phyloP scores from a whole-genome alignment of 2,113 vertebrate species.

The Oncorhynchus gorbuscha region DNA sequence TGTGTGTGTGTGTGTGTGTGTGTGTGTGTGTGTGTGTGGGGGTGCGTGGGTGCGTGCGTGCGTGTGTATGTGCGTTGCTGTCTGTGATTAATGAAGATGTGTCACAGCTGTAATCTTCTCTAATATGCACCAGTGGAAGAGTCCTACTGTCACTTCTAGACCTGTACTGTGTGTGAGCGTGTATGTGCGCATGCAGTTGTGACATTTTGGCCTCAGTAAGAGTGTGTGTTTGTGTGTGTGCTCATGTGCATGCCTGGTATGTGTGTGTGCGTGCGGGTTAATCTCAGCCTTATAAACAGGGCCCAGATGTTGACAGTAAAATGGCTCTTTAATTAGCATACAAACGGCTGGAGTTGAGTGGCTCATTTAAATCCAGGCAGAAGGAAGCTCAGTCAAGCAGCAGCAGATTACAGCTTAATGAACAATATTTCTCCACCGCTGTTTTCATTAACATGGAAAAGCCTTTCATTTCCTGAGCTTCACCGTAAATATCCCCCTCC shows the following conservation, averaged over 20 bases:
- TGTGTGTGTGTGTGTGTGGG: slow-evolving; percentile 9
- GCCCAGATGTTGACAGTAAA: slow-evolving; percentile 92
- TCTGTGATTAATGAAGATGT: slow-evolving; percentile 89
- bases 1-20: not conserved
- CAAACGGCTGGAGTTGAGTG: slow-evolving; percentile 97
- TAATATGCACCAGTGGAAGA: slow-evolving; percentile 74
- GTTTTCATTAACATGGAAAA: slow-evolving; percentile 92
- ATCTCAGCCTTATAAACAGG: slow-evolving; percentile 74
- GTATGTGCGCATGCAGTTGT: not conserved
- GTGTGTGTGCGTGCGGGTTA: not conserved
- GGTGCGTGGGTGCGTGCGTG: not conserved
- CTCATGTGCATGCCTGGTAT: not conserved
- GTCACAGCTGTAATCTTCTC: slow-evolving; percentile 82
- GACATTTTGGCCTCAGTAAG: too few species aligned
- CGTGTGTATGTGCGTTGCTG: slow-evolving; percentile 25
- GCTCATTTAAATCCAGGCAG: slow-evolving; percentile 88
- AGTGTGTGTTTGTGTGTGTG: not conserved
- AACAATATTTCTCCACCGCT: slow-evolving; percentile 87
- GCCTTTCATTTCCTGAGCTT: slow-evolving; percentile 82
- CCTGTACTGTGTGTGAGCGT: slow-evolving; percentile 27
- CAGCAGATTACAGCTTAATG: slow-evolving; percentile 87
- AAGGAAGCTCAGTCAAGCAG: slow-evolving; percentile 91
- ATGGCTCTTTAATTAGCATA: slow-evolving; percentile 98
- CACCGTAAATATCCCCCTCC: slow-evolving; percentile 79
- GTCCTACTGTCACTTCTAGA: slow-evolving; percentile 9